Conservation (phyloP, 1,140 invertebrate species). For the Battus philenor region DNA sequence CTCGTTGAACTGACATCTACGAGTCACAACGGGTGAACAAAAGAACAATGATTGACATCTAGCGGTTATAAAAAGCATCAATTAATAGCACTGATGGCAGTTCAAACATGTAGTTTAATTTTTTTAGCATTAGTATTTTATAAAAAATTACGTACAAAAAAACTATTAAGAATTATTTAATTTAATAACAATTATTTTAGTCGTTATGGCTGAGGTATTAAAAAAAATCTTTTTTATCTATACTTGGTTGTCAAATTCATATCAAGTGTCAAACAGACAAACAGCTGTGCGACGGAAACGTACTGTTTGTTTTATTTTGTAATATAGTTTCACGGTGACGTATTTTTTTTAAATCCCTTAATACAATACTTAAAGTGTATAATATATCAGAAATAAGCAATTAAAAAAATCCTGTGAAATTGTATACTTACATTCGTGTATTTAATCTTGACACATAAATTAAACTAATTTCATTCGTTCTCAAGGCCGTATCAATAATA, state of each 20-base stretch:
- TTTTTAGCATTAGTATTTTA: no score
- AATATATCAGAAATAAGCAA: background rate
- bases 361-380: background rate
- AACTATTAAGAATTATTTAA: no score
- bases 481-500: conserved; percentile 64
- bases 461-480: conserved; percentile 43
- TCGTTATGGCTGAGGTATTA: no score
- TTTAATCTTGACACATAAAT: no score
- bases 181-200: no score
- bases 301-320: conserved; percentile 2
- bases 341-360: background rate
- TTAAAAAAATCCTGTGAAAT: no score
- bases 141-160: no score
- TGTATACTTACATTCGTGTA: no score
- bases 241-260: background rate
- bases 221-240: background rate
- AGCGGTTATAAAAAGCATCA: conserved; percentile 12
- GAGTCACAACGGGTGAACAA: conserved; percentile 28
- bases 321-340: background rate
- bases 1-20: conserved; percentile 46
- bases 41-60: conserved; percentile 25
- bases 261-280: no score
- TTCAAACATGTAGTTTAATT: no score
- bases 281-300: background rate
- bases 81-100: no score